A percentile compares a stretch with the other conserved stretches of the same genome.
These are phyloP conservation scores for Lepidurus couesii DNA, from an alignment of 1,140 invertebrate species.

Conservation along the genomic window DNA sequence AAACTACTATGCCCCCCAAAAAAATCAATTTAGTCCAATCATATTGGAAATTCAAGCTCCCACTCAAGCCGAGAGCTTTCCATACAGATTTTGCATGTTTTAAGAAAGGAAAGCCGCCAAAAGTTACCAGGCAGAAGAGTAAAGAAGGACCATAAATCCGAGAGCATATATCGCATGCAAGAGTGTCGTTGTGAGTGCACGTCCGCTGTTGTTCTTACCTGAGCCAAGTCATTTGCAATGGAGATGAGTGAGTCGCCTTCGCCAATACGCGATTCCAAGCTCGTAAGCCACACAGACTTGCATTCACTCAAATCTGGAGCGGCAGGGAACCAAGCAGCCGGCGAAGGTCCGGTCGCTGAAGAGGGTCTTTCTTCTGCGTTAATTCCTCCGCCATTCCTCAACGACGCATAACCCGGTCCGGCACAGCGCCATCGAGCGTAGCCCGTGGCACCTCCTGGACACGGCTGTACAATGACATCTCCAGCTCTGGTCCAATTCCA, in stretches of 20 bases:
- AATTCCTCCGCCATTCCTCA: neutral
- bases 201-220: constrained; percentile 43
- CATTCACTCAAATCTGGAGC: constrained; percentile 85
- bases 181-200: neutral
- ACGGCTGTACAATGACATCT: constrained; percentile 70
- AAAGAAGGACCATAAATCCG: no score
- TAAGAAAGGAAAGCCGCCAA: no score
- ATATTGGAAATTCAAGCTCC: neutral
- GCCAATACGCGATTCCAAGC: constrained; percentile 67
- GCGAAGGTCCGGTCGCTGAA: constrained; percentile 41
- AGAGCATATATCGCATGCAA: neutral
- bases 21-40: neutral
- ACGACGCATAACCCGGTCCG: neutral
- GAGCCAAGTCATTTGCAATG: constrained; percentile 71
- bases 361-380: constrained; percentile 35
- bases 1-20: neutral
- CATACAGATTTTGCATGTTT: no score
- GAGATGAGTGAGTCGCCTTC: constrained; percentile 69
- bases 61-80: no score
- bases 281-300: constrained; percentile 80
- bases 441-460: constrained; percentile 80
- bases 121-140: no score
- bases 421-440: constrained; percentile 71
- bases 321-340: constrained; percentile 62
- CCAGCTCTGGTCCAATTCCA: constrained; percentile 83